Conservation (phyloP, 2,113 vertebrate species). For the Hypomesus transpacificus region DNA sequence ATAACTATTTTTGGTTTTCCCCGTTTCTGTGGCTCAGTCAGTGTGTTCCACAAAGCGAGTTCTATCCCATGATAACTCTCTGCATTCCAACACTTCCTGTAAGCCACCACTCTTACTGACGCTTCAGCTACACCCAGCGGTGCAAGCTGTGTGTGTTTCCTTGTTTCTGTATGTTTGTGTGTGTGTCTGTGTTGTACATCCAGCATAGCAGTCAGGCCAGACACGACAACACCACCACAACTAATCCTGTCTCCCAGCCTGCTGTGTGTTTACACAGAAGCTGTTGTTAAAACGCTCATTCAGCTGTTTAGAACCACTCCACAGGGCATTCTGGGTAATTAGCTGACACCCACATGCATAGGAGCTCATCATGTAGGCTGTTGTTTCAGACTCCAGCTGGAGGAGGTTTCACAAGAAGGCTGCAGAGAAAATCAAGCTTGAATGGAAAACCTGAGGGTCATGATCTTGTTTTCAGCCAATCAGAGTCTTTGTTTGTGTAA, state of each 20-base stretch:
- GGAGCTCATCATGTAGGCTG: slow-evolving; percentile 19
- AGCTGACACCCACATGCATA: slow-evolving; percentile 38
- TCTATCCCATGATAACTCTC: slow-evolving; percentile 36
- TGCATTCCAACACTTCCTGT: slow-evolving; percentile 55
- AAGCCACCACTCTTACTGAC: slow-evolving; percentile 22
- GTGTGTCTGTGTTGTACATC: slow-evolving; percentile 7
- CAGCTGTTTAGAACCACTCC: slow-evolving; percentile 34
- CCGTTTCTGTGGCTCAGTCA: slow-evolving; percentile 10
- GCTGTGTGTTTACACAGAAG: slow-evolving; percentile 37
- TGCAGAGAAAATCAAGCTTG: no score
- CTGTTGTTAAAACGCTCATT: slow-evolving; percentile 41
- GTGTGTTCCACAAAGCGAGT: slow-evolving; percentile 22
- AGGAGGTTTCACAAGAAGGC: no score
- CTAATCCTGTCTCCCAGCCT: slow-evolving; percentile 23
- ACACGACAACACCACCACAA: slow-evolving; percentile 17
- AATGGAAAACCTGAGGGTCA: no score
- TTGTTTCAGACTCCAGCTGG: slow-evolving; percentile 16
- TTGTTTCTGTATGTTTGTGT: background rate
- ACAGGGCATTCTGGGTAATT: slow-evolving; percentile 40
- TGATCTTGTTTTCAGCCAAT: background rate
- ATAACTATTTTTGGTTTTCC: background rate
- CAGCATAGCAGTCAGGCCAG: slow-evolving; percentile 54
- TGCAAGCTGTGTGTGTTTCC: no score
- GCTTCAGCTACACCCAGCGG: slow-evolving; percentile 46
- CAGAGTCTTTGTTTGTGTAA: background rate